Conservation (phyloP, 2,113 vertebrate genomes). For the Romanogobio albipinnatus region DNA sequence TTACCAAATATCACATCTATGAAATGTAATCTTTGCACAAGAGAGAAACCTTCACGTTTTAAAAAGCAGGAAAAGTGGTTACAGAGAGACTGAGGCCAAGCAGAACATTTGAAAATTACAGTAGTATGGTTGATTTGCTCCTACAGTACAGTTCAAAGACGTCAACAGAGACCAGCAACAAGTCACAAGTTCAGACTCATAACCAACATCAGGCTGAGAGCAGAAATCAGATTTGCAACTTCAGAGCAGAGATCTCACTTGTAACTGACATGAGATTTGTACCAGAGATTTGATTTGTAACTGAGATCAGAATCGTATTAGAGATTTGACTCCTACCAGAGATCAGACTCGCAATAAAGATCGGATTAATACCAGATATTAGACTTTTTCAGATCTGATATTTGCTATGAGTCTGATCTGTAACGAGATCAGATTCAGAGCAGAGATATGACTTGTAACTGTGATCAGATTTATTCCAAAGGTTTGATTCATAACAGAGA, state of each 20-base stretch:
- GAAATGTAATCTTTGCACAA: conserved; percentile 53
- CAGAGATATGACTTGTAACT: too few species aligned
- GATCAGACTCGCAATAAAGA: too few species aligned
- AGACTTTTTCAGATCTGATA: too few species aligned
- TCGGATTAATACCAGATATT: too few species aligned
- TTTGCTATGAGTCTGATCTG: too few species aligned
- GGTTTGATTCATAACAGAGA: too few species aligned
- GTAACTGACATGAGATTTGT: neutral
- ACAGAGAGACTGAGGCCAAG: neutral
- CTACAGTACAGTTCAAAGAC: neutral
- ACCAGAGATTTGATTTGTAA: neutral
- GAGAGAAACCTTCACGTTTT: conserved; percentile 38
- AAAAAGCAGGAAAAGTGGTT: neutral
- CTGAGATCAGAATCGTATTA: neutral
- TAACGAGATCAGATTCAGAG: too few species aligned
- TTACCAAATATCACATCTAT: conserved; percentile 26
- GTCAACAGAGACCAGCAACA: neutral
- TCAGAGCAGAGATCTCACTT: neutral
- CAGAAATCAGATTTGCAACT: neutral
- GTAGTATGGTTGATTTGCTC: neutral
- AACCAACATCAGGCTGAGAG: neutral
- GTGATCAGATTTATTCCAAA: too few species aligned
- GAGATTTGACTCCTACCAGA: neutral
- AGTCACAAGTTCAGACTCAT: neutral
- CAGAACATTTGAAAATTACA: neutral